Conservation (phyloP, 2,888 invertebrate species). For the Onthophagus sagittarius region DNA sequence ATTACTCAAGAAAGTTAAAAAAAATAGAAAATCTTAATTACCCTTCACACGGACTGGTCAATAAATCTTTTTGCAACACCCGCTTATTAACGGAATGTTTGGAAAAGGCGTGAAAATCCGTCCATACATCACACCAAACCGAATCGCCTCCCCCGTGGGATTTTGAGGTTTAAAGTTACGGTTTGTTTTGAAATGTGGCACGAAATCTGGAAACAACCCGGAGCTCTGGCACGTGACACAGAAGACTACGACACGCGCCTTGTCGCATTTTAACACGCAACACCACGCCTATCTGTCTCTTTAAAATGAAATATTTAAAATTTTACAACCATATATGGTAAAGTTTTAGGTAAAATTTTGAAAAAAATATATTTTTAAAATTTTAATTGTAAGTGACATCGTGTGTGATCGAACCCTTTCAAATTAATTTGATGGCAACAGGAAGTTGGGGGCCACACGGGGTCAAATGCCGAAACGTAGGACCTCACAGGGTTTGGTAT, state of each 20-base stretch:
- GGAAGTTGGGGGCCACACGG: slow-evolving; percentile 26
- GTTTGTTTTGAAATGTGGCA: background rate
- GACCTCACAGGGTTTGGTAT: slow-evolving; percentile 32
- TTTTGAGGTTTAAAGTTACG: background rate
- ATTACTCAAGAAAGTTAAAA: background rate
- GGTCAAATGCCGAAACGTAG: slow-evolving; percentile 30
- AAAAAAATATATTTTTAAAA: background rate
- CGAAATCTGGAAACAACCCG: background rate
- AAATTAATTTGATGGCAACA: slow-evolving; percentile 32
- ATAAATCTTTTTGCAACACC: background rate
- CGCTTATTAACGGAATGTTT: background rate
- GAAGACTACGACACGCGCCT: background rate
- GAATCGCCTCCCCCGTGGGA: background rate
- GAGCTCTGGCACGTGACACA: background rate
- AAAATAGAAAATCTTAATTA: background rate
- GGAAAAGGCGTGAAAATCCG: background rate
- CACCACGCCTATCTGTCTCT: background rate
- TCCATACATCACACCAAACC: background rate
- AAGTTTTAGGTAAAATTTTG: no score
- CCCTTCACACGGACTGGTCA: background rate
- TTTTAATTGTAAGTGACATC: background rate
- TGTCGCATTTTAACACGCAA: background rate
- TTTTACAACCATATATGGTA: background rate
- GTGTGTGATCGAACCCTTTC: slow-evolving; percentile 9
- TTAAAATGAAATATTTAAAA: background rate